Evolutionary conservation across 2,113 vertebrate species (phyloP).

Genomic region (Neotragus pygmaeus): DNA sequence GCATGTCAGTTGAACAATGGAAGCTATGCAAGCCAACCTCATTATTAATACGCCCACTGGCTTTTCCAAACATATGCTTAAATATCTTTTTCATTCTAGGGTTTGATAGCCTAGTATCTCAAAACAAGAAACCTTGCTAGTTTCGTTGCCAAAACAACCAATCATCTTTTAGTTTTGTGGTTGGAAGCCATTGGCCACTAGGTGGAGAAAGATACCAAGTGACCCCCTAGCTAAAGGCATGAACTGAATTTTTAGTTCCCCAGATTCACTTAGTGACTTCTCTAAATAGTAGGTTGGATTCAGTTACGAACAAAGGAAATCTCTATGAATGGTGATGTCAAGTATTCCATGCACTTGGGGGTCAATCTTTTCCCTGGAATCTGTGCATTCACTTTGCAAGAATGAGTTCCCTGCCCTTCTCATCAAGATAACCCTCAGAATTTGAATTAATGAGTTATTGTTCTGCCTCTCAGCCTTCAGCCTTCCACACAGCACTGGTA

Average conservation of each 20-base stretch:
- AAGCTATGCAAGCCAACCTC: background rate
- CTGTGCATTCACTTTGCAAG: conserved; percentile 38
- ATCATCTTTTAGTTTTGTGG: background rate
- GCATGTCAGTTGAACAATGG: background rate
- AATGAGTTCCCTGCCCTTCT: conserved; percentile 46
- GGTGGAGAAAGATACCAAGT: conserved; percentile 73
- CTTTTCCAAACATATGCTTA: conserved; percentile 29
- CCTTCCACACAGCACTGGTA: background rate
- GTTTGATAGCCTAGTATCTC: background rate
- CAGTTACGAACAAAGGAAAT: conserved; percentile 28
- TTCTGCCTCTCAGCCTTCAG: background rate
- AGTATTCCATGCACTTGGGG: background rate
- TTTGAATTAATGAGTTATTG: conserved; percentile 33
- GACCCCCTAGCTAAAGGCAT: conserved; percentile 28
- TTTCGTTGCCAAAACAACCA: background rate
- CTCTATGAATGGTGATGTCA: conserved; percentile 15
- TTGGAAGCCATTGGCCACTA: conserved; percentile 73
- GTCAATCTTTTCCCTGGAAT: conserved; percentile 49
- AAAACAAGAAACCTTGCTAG: background rate
- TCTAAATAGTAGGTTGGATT: conserved; percentile 35
- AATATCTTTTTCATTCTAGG: conserved; percentile 27
- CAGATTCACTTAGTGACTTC: background rate
- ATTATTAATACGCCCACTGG: background rate
- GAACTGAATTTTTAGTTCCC: background rate
- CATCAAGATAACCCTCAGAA: conserved; percentile 43